A percentile compares a stretch with the other conserved stretches of the same genome.
phyloP scores from a whole-genome alignment of 2,797 vertebrate genomes.

The Crypturellus tataupa region DNA sequence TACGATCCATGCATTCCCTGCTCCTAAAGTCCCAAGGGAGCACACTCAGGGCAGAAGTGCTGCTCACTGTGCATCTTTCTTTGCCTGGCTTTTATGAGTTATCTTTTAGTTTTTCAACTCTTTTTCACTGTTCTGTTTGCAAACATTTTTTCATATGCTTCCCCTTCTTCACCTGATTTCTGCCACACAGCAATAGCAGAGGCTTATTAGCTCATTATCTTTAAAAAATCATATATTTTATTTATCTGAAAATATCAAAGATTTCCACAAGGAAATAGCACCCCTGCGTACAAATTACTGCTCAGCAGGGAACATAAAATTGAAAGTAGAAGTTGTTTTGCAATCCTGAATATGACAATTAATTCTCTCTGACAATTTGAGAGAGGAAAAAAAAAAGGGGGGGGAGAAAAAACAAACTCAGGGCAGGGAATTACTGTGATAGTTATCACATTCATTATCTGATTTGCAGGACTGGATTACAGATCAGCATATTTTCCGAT shows the following conservation, averaged over 20 bases:
- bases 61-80: not conserved
- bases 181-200: not conserved
- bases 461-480: not conserved
- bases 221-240: not conserved
- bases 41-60: accelerated
- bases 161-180: not conserved
- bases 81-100: not conserved
- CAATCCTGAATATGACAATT: not conserved
- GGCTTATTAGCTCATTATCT: not conserved
- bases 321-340: not conserved
- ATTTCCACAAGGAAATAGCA: not conserved
- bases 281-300: not conserved
- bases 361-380: not conserved
- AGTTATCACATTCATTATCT: not conserved
- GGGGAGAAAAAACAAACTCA: too few species aligned
- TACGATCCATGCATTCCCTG: not conserved
- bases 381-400: not conserved
- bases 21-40: not conserved
- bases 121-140: not conserved
- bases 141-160: not conserved
- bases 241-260: not conserved
- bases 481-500: not conserved
- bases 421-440: not conserved
- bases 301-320: not conserved
- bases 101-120: not conserved